Base-by-base conservation (phyloP, 1,140 invertebrate species). In the Drosophila murphyi region DNA sequence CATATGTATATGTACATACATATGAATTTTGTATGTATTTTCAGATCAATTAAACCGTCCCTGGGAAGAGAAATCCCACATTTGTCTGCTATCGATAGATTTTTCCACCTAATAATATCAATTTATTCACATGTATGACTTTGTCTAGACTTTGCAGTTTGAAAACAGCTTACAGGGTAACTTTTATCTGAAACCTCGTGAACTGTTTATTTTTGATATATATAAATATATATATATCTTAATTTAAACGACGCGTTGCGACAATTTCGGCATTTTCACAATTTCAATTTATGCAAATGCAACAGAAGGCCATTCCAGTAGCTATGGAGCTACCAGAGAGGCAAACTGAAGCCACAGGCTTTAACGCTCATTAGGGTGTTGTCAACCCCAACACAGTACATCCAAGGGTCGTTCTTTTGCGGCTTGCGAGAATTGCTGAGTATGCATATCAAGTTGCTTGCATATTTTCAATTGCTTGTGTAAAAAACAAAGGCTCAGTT, bases 241-340 rank as follows among this genome's bases (percentile, higher is more conserved):
- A 28, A 63, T 54, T 64, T 50, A 35, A 51, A 4, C 39, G 39
- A 54, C 57, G 56, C 56, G 51, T 60, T 82, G 64, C 47, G 51
- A 72, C 62, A 43, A 57, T 61, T 54, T 76, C 39, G 48, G 57
- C 54, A 69, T 79, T 87, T 56, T 35, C 10, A 51, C 54, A 51
- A 88, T 70, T 88, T 80, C 67, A 89, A 80, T 78, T 87, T 88
- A 89, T 88, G 83, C 85, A 88, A 88, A 88, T 88, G 80, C 80
- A 88, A 76, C 83, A 82, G 68, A 65, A 64, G 48, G 48, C 47
- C 43, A 75, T 48, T 43, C 54, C 3, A 43, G 10, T 4, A 43
- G 39, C 39, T 43, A 43, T 39, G 37, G 7, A 39, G 37, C 2
- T 29, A 32, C 29, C 32, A 7, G 12, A 10, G 10, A 29, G 39